These are phyloP conservation scores for Latheticus oryzae DNA, from an alignment of 2,888 invertebrate species.

Conservation along the genomic window DNA sequence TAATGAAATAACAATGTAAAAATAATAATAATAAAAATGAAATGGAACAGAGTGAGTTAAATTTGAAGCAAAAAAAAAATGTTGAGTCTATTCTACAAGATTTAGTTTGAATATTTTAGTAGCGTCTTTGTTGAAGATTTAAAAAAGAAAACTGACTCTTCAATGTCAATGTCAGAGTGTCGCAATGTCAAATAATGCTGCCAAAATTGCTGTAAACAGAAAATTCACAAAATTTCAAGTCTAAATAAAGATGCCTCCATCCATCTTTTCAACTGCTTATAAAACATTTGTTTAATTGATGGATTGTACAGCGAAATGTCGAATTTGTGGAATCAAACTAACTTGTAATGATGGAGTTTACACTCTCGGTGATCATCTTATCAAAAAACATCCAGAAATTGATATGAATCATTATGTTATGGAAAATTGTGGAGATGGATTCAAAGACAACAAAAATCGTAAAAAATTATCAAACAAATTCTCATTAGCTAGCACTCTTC, in stretches of 20 bases:
- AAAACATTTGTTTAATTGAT: conserved; percentile 25
- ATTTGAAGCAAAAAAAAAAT: too few species aligned
- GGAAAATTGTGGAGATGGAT: conserved; percentile 29
- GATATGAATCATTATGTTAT: conserved; percentile 54
- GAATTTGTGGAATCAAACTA: conserved; percentile 31
- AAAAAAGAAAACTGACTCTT: not conserved
- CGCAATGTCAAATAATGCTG: conserved; percentile 10
- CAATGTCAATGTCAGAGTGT: conserved; percentile 3
- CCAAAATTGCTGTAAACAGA: conserved; percentile 24
- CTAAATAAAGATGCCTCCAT: conserved; percentile 26
- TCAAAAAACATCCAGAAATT: conserved; percentile 56
- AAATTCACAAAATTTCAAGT: conserved; percentile 20
- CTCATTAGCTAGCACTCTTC: conserved; percentile 6
- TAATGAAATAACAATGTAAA: conserved; percentile 20
- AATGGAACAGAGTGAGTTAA: too few species aligned
- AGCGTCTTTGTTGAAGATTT: too few species aligned
- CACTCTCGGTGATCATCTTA: conserved; percentile 57
- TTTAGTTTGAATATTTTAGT: not conserved
- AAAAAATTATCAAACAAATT: conserved; percentile 5
- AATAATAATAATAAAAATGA: conserved; percentile 18
- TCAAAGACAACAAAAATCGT: not conserved
- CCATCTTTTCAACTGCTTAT: conserved; percentile 5
- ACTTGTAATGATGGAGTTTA: conserved; percentile 11
- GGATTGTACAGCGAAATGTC: conserved; percentile 31
- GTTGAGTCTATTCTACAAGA: not conserved